Evolutionary conservation across 2,797 vertebrate genomes (phyloP).

Genomic region (Echeneis naucrates): DNA sequence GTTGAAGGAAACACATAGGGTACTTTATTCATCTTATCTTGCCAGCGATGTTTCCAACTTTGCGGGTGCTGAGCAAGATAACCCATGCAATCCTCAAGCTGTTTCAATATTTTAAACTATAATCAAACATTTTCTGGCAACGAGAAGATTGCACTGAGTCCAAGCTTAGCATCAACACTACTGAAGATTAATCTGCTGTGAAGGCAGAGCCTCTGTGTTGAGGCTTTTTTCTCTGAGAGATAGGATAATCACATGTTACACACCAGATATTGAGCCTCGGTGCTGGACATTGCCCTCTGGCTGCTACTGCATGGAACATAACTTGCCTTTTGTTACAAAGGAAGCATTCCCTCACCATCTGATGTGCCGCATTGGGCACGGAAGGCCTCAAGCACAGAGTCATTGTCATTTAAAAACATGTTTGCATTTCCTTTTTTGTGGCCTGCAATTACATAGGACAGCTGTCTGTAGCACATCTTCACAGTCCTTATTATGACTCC

Average conservation of each 20-base stretch:
- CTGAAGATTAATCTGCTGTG: slow-evolving; percentile 68
- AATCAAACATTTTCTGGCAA: slow-evolving; percentile 67
- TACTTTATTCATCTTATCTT: slow-evolving; percentile 67
- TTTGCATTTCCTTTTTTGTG: slow-evolving; percentile 19
- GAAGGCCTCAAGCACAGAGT: slow-evolving; percentile 15
- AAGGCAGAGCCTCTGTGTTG: slow-evolving; percentile 39
- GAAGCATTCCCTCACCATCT: slow-evolving; percentile 37
- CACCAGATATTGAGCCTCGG: slow-evolving; percentile 45
- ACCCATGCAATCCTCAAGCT: slow-evolving; percentile 60
- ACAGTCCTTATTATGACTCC: neutral
- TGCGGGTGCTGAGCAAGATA: slow-evolving; percentile 53
- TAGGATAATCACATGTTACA: slow-evolving; percentile 48
- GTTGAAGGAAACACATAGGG: slow-evolving; percentile 45
- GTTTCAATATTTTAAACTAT: slow-evolving; percentile 65
- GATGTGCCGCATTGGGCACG: slow-evolving; percentile 40
- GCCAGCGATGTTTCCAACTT: slow-evolving; percentile 50
- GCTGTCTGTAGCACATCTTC: slow-evolving; percentile 19
- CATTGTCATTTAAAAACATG: slow-evolving; percentile 38
- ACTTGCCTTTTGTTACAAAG: slow-evolving; percentile 36
- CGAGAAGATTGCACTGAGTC: slow-evolving; percentile 62
- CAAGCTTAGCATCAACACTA: slow-evolving; percentile 54
- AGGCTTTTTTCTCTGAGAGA: slow-evolving; percentile 28
- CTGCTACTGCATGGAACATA: slow-evolving; percentile 43
- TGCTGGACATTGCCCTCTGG: slow-evolving; percentile 55
- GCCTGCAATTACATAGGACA: slow-evolving; percentile 18